A percentile compares a stretch with the other conserved stretches of the same genome.
phyloP scores from a whole-genome alignment of 2,797 vertebrate species.

The Sebastes cheni region DNA sequence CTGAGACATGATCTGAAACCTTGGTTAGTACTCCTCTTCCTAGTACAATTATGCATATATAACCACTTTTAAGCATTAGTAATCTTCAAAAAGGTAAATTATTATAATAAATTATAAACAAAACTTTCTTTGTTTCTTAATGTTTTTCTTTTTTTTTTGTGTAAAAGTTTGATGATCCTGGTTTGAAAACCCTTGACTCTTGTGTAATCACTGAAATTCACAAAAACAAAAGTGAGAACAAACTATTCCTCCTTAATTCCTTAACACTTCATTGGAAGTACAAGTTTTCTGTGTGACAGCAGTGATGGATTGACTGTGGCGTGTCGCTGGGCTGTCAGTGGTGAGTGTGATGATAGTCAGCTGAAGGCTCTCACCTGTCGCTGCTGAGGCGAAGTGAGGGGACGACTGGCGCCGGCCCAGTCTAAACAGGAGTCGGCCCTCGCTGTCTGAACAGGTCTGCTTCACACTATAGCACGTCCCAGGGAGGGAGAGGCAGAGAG shows the following conservation, averaged over 20 bases:
- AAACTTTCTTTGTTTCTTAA: neutral
- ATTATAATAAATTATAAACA: too few species aligned
- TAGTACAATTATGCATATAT: neutral
- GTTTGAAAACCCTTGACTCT: neutral
- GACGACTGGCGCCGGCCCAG: constrained; percentile 78
- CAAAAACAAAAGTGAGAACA: neutral
- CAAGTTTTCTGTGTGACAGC: constrained; percentile 33
- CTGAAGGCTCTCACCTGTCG: constrained; percentile 80
- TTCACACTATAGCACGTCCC: constrained; percentile 40
- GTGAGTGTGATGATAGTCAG: constrained; percentile 72
- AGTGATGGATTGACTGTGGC: constrained; percentile 70
- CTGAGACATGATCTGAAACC: neutral
- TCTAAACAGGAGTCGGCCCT: constrained; percentile 78
- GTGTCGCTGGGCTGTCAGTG: constrained; percentile 60
- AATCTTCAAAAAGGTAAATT: neutral
- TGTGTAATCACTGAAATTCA: neutral
- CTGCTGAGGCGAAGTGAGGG: constrained; percentile 57
- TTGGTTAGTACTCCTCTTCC: neutral
- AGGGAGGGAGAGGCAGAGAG: neutral
- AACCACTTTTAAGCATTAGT: neutral
- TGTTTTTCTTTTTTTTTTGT: neutral
- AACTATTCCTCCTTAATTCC: constrained; percentile 6
- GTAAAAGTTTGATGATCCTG: neutral
- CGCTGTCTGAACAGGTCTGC: constrained; percentile 77
- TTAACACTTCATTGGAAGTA: constrained; percentile 13